Percentiles rank a stretch among this genome's conserved stretches.
Conservation (phyloP, 92 coral and sea anemone species). For the Muricea muricata region DNA sequence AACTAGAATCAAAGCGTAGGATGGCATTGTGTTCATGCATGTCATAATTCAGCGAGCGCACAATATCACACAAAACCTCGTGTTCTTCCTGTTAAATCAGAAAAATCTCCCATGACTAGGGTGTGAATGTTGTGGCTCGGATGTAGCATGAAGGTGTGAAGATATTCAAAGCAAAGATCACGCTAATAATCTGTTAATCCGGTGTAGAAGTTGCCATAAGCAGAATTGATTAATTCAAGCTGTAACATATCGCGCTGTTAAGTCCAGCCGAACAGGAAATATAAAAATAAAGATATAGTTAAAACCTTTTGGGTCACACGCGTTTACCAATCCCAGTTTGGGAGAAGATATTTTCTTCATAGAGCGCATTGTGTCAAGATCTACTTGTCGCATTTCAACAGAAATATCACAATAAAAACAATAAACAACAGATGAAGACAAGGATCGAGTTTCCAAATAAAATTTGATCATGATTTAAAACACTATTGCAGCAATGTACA, state of each 20-base stretch:
- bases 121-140: background rate
- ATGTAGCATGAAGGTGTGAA: background rate
- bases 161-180: background rate
- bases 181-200: background rate
- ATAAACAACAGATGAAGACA: too few relatives aligned
- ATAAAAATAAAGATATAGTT: background rate
- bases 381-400: too few relatives aligned
- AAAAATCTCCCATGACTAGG: background rate
- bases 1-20: too few relatives aligned
- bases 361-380: too few relatives aligned
- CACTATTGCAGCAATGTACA: too few relatives aligned
- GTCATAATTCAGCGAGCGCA: too few relatives aligned
- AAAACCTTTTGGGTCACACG: too few relatives aligned
- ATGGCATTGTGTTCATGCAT: background rate
- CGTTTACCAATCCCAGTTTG: too few relatives aligned
- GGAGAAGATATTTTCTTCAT: too few relatives aligned
- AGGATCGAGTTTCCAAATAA: too few relatives aligned
- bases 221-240: background rate
- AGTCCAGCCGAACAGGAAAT: background rate
- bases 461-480: too few relatives aligned
- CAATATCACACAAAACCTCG: background rate
- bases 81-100: background rate
- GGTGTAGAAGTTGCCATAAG: background rate
- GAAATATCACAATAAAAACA: too few relatives aligned
- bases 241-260: background rate